Conservation (phyloP, 2,113 vertebrate genomes). For the Ptilorrhoa leucosticta region DNA sequence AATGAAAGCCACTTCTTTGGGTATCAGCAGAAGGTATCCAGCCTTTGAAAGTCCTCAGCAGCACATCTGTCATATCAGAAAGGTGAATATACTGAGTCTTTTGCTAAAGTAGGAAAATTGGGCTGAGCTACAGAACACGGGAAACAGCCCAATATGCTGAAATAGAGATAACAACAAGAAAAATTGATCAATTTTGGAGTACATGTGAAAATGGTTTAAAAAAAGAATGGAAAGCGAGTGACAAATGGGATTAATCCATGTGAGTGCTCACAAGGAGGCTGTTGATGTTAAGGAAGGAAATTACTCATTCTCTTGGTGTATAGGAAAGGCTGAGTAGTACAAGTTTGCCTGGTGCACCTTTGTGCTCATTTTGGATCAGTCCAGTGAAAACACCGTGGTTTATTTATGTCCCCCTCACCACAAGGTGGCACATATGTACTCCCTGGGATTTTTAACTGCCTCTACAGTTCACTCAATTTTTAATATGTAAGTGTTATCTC, state of each 20-base stretch:
- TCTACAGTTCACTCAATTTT: neutral
- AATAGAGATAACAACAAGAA: neutral
- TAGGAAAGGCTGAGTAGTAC: neutral
- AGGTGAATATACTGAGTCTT: neutral
- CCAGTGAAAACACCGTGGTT: neutral
- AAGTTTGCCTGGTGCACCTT: neutral
- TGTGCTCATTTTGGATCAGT: neutral
- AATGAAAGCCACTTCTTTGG: neutral
- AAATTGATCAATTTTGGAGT: neutral
- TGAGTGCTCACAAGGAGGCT: neutral
- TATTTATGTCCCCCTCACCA: neutral
- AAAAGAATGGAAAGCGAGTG: neutral
- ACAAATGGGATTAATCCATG: neutral
- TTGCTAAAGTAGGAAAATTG: neutral
- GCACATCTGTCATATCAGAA: neutral
- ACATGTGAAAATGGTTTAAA: neutral
- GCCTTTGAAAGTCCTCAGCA: neutral
- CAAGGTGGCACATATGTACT: neutral
- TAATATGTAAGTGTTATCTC: neutral
- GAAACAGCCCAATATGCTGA: neutral
- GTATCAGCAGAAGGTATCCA: neutral
- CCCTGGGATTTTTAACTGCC: neutral
- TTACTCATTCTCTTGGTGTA: neutral
- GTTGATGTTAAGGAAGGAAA: neutral
- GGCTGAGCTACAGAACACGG: neutral